These are phyloP conservation scores for Orthonyx spaldingii DNA, from an alignment of 2,113 vertebrate species.

Conservation along the genomic window DNA sequence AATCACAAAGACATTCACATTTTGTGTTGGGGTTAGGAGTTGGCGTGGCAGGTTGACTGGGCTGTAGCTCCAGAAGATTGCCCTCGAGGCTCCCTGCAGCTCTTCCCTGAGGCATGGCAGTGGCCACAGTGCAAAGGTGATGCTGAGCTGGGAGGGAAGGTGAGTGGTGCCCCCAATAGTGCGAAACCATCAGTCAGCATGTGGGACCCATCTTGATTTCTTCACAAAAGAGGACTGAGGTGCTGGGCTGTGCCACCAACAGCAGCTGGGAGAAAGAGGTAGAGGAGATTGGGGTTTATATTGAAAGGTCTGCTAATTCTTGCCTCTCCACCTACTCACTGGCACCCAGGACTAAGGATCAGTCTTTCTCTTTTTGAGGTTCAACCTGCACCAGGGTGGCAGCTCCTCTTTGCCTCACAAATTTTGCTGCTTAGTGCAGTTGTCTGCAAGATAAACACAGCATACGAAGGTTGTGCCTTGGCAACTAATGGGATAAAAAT, in stretches of 20 bases:
- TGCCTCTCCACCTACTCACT: neutral
- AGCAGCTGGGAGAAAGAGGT: neutral
- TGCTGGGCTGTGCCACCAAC: neutral
- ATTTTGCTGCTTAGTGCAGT: neutral
- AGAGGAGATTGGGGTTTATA: neutral
- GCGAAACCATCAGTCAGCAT: neutral
- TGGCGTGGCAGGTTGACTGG: neutral
- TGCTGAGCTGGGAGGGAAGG: neutral
- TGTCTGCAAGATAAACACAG: neutral
- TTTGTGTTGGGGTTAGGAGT: neutral
- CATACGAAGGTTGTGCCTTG: accelerated
- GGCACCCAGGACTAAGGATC: neutral
- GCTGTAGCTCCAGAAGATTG: neutral
- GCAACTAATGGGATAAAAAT: neutral
- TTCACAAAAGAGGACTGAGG: neutral
- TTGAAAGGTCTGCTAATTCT: neutral
- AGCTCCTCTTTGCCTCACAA: neutral
- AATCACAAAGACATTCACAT: accelerated
- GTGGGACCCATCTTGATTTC: neutral
- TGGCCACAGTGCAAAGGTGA: neutral
- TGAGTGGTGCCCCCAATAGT: neutral
- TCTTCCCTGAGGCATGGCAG: neutral
- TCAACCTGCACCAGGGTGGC: no score
- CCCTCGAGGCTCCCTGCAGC: neutral
- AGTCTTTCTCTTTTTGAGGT: no score